Evolutionary conservation across 2,797 vertebrate species (phyloP).

Genomic region (Gymnodraco acuticeps): DNA sequence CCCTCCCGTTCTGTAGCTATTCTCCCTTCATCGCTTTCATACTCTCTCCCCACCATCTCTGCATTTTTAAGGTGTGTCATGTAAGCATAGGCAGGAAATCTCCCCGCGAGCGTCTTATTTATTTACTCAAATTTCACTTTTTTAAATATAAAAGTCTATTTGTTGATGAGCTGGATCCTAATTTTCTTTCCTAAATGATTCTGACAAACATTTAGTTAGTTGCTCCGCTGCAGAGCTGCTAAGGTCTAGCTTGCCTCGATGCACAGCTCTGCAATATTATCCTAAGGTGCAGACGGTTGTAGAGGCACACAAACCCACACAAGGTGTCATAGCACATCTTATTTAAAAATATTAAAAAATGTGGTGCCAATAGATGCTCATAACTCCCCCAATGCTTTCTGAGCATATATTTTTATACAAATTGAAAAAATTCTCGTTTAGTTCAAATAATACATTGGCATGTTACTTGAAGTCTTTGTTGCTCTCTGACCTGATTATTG

Average conservation of each 20-base stretch:
- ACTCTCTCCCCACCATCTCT: constrained; percentile 42
- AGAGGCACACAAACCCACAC: constrained; percentile 32
- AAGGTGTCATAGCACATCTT: constrained; percentile 32
- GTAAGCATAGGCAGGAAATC: constrained; percentile 46
- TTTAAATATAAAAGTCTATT: constrained; percentile 18
- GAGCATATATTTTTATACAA: constrained; percentile 34
- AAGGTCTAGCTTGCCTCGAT: constrained; percentile 13
- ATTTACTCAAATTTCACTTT: constrained; percentile 40
- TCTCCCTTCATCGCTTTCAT: constrained; percentile 61
- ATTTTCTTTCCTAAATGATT: constrained; percentile 37
- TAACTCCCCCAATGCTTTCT: constrained; percentile 19
- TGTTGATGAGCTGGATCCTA: constrained; percentile 30
- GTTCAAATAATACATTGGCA: constrained; percentile 22
- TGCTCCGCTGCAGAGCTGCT: constrained; percentile 28
- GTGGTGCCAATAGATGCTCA: constrained; percentile 30
- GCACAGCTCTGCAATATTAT: constrained; percentile 8
- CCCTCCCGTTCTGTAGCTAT: constrained; percentile 74
- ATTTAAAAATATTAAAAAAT: background rate
- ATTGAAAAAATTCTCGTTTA: constrained; percentile 19
- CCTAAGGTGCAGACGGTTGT: constrained; percentile 45
- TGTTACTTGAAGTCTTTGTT: constrained; percentile 50
- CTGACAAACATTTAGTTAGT: constrained; percentile 43
- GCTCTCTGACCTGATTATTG: constrained; percentile 19
- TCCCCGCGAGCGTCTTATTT: constrained; percentile 38
- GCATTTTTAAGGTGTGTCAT: constrained; percentile 59